Percentiles rank a stretch among this genome's conserved stretches.
Conservation (phyloP, 2,797 vertebrate genomes). For the Sciaenops ocellatus region DNA sequence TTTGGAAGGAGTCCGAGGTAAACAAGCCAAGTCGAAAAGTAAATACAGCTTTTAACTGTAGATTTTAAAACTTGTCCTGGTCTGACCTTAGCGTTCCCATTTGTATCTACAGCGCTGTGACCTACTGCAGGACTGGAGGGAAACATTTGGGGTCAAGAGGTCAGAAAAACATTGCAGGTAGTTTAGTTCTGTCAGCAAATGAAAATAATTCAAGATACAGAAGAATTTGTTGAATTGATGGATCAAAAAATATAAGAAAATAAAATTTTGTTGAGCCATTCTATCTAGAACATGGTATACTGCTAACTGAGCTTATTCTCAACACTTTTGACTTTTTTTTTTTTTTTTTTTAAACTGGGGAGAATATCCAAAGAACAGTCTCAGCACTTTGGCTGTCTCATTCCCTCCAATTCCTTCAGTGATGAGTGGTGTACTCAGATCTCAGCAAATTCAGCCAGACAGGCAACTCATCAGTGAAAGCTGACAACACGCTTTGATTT, state of each 20-base stretch:
- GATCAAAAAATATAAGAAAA: not conserved
- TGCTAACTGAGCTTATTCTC: slow-evolving; percentile 21
- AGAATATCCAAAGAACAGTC: slow-evolving; percentile 17
- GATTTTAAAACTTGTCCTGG: not conserved
- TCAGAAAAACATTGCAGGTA: not conserved
- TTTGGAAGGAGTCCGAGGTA: not conserved
- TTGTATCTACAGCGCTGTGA: not conserved
- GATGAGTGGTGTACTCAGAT: slow-evolving; percentile 42
- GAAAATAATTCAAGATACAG: not conserved
- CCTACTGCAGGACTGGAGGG: not conserved
- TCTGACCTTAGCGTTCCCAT: not conserved
- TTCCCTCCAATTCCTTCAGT: slow-evolving; percentile 31
- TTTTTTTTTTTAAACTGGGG: slow-evolving; percentile 2
- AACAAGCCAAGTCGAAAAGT: not conserved
- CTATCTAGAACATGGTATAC: not conserved
- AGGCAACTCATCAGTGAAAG: slow-evolving; percentile 39
- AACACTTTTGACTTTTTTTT: not conserved
- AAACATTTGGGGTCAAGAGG: slow-evolving; percentile 5
- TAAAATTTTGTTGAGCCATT: not conserved
- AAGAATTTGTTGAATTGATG: slow-evolving; percentile 4
- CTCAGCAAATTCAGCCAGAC: slow-evolving; percentile 52
- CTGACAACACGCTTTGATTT: slow-evolving; percentile 53
- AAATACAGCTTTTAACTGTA: not conserved
- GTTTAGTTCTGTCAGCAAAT: not conserved
- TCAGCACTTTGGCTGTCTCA: slow-evolving; percentile 37